Base-by-base conservation (phyloP, 2,797 vertebrate genomes). In the Cynodonichthys magdalenae region DNA sequence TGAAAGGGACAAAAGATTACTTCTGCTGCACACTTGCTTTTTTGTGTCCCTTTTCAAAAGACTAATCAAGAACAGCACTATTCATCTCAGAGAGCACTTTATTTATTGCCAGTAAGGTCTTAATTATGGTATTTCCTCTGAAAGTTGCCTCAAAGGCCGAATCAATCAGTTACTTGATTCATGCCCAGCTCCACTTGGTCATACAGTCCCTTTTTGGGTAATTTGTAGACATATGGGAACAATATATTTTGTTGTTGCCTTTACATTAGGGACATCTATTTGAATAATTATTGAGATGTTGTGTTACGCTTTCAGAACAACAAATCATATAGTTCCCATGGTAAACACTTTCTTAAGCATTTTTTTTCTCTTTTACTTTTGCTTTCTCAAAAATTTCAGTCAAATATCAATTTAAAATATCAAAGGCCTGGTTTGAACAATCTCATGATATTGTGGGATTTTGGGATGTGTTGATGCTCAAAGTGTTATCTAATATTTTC, bases 121-220 rank as follows among this genome's bases (percentile, higher is more conserved):
- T 64, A 79, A 77, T 81, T 53, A 78, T 61, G 39, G 63, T 8
- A 53, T 74, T 75, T 67, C n/a, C 39, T 67, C 53, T 53, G 55
- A 64, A 45, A 59, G 24, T 49, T 57, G 53, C 17, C 12, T 63
- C 59, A 70, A 8, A 69, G 44, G 18, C 36, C 1, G 4, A 71
- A 53, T 36, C 34, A 70, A 29, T 61, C 7, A 17, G 15, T 46
- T 41, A 14, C 34, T 55, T 59, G 20, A 42, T 47, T 53, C 1
- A 6, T 54, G 65, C 47, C 45, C 9, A 44, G 42, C n/a, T 47
- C 20, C 61, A 19, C 53, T 42, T 3, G 1, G 49, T 67, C 52
- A 60, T 50, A 66, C 14, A 57, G 10, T 63, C 76, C 66, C 17
- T 18, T 45, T 45, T 45, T n/a, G 6, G 18, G 44, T 18, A 11